Base-by-base conservation (phyloP, 2,797 vertebrate genomes). In the Typhlichthys subterraneus region DNA sequence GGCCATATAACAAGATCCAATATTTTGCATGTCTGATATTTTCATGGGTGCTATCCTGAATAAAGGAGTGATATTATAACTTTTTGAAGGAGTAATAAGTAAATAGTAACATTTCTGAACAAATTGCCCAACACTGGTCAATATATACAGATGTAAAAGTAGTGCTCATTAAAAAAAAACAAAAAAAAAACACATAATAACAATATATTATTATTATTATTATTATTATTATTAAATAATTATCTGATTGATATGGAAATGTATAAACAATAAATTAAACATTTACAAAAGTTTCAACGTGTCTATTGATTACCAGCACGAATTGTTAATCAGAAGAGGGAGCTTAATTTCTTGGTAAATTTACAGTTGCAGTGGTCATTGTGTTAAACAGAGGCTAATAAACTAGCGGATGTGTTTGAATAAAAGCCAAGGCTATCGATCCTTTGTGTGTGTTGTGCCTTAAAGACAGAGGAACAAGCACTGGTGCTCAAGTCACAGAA, bases 331-430 rank as follows among this genome's bases (percentile, higher is more conserved):
- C 57, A 75, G 71, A 75, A 75, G 77, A 65, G 59, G 58, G 63
- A 81, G 79, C 81, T 83, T 81, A 45, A 91, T 88, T 81, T 77
- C 73, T 85, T 74, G 72, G 84, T 87, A 86, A 88, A 91, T 91
- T 88, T 85, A 88, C 75, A 45, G 69, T 84, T 80, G 72, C 75
- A 85, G 86, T 81, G 79, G 86, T 87, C 80, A 87, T 76, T 76
- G 78, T 79, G 82, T 85, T 86, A 88, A 90, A 86, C 74, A 83
- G 73, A 88, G 85, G 80, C 79, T 85, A 87, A 85, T 91, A 85
- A 89, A 88, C 75, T 74, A 70, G 61, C 65, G 67, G 77, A 80
- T 88, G 80, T 76, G 75, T 83, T 83, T 87, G 85, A 91, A 90
- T 88, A 81, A 84, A 85, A 89, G 86, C 76, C 81, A 81, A 81